Evolutionary conservation across 2,888 invertebrate genomes (phyloP).

Genomic region (Leptothorax acervorum): DNA sequence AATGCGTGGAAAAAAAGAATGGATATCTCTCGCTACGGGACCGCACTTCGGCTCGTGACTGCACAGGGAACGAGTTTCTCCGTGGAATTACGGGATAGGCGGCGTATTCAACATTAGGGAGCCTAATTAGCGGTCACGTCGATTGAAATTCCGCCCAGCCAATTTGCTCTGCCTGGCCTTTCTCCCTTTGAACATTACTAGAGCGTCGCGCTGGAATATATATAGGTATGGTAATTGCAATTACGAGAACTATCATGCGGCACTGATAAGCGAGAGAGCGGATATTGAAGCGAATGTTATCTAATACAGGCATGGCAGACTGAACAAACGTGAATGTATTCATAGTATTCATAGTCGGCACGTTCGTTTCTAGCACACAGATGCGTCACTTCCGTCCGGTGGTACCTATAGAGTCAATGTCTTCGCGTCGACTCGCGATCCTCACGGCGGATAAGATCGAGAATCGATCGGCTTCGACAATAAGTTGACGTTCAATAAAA

Average conservation of each 20-base stretch:
- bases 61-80: constrained; percentile 61
- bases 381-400: constrained; percentile 66
- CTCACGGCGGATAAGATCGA: constrained; percentile 1
- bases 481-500: constrained; percentile 23
- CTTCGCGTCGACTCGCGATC: constrained; percentile 23
- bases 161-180: constrained; percentile 29
- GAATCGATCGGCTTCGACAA: constrained; percentile 31
- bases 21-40: constrained; percentile 44
- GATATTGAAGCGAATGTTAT: neutral
- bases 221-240: constrained; percentile 26
- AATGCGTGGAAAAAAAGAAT: constrained; percentile 56
- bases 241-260: constrained; percentile 39
- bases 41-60: constrained; percentile 55
- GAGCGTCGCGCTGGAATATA: constrained; percentile 30
- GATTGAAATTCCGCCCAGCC: constrained; percentile 66
- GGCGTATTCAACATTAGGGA: constrained; percentile 56
- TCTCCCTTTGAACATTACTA: constrained; percentile 42
- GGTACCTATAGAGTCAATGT: constrained; percentile 22
- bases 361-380: constrained; percentile 58
- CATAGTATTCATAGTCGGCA: constrained; percentile 32
- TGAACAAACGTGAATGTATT: constrained; percentile 61
- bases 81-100: constrained; percentile 30
- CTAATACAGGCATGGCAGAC: neutral
- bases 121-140: constrained; percentile 63
- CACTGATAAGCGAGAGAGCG: constrained; percentile 26